phyloP scores from a whole-genome alignment of 1,140 invertebrate species.

The Mactra quadrangularis region DNA sequence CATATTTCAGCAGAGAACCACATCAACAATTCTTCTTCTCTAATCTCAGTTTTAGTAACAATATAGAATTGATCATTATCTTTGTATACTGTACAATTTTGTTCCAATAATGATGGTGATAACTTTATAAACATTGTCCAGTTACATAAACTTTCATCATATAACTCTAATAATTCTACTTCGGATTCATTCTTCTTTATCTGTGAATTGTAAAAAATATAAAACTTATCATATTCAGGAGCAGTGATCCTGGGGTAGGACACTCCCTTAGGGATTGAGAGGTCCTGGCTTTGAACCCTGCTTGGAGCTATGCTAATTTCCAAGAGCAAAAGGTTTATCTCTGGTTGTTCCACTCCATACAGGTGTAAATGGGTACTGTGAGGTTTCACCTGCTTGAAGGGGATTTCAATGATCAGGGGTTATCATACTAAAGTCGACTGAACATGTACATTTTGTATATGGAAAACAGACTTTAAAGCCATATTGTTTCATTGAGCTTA shows the following conservation, averaged over 20 bases:
- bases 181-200: conserved; percentile 42
- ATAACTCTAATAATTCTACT: conserved; percentile 61
- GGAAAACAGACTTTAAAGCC: no score
- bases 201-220: conserved; percentile 21
- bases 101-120: conserved; percentile 66
- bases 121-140: conserved; percentile 77
- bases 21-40: conserved; percentile 69
- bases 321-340: no score
- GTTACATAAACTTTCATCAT: conserved; percentile 71
- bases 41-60: conserved; percentile 68
- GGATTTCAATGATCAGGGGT: no score
- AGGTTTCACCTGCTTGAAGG: no score
- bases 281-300: background rate
- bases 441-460: no score
- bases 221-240: background rate
- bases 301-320: no score
- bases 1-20: conserved; percentile 77
- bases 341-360: no score
- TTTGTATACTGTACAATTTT: conserved; percentile 76
- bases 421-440: no score
- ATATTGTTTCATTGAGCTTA: no score
- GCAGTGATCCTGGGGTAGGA: no score
- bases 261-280: background rate
- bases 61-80: conserved; percentile 68
- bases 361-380: no score